A percentile compares a stretch with the other conserved stretches of the same genome.
These are phyloP conservation scores for Dendrocincla tyrannina DNA, from an alignment of 2,797 vertebrate genomes.

Conservation along the genomic window DNA sequence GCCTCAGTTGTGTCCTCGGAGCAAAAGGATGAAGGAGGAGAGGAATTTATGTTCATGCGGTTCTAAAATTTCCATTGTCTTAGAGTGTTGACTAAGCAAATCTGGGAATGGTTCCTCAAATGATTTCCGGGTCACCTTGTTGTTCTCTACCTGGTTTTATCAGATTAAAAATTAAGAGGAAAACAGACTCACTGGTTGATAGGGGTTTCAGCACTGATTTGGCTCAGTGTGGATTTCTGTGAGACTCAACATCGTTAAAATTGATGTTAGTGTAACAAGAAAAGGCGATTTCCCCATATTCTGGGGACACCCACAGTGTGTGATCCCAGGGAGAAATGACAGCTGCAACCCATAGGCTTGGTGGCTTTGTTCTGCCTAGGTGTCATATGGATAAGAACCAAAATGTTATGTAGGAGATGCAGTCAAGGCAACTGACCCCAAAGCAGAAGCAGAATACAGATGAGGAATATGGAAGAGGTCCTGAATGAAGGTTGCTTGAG, in stretches of 20 bases:
- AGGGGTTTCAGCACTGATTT: neutral
- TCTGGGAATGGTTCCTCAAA: neutral
- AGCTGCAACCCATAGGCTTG: rapidly evolving
- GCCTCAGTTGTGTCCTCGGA: neutral
- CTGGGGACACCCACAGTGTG: rapidly evolving
- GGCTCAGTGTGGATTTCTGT: neutral
- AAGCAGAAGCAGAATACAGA: neutral
- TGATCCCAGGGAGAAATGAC: neutral
- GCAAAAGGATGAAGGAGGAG: neutral
- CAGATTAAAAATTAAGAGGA: neutral
- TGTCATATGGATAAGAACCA: neutral
- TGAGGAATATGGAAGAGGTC: neutral
- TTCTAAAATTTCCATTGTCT: neutral
- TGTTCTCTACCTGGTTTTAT: neutral
- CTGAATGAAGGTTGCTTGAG: neutral
- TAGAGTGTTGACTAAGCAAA: neutral
- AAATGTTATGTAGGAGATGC: neutral
- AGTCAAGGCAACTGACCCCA: neutral
- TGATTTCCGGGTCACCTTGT: neutral
- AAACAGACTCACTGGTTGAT: rapidly evolving
- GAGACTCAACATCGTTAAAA: neutral
- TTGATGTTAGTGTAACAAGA: too few species aligned
- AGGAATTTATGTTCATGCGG: rapidly evolving
- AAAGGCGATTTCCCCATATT: neutral
- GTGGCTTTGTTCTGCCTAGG: neutral